These are phyloP conservation scores for Rostratula benghalensis DNA, from an alignment of 2,113 vertebrate genomes.

Conservation along the genomic window DNA sequence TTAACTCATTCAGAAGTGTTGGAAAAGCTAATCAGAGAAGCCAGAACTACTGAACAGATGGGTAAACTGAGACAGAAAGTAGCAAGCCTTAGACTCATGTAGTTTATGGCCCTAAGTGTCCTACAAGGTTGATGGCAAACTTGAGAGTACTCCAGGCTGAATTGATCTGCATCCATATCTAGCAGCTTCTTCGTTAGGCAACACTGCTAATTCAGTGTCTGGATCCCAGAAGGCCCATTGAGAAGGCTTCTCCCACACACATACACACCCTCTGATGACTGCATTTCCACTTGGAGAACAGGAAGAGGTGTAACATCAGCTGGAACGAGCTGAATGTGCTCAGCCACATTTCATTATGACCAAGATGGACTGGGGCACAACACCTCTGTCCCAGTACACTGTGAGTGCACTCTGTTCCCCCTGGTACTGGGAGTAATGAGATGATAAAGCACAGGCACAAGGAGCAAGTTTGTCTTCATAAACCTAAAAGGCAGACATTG, in stretches of 20 bases:
- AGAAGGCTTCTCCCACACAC: neutral
- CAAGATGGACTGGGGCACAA: neutral
- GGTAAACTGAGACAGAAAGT: neutral
- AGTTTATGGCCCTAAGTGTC: neutral
- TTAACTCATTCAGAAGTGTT: neutral
- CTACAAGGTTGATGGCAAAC: neutral
- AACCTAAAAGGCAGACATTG: constrained; percentile 20
- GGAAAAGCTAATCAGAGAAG: neutral
- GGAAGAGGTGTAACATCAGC: neutral
- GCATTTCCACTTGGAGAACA: constrained; percentile 28
- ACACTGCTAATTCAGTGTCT: neutral
- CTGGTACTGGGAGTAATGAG: neutral
- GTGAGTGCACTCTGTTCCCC: constrained; percentile 8
- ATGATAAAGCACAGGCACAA: constrained; percentile 35
- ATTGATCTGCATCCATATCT: neutral
- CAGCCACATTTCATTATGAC: constrained; percentile 10
- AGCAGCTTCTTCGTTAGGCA: neutral
- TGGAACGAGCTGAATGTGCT: constrained; percentile 23
- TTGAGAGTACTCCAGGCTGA: neutral
- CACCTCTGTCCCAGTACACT: neutral
- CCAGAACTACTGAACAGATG: neutral
- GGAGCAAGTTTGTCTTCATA: constrained; percentile 8
- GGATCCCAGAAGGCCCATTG: neutral
- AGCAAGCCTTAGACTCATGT: neutral
- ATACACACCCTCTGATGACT: constrained; percentile 28